Percentiles rank a stretch among this genome's conserved stretches.
phyloP scores from a whole-genome alignment of 2,888 invertebrate species.

The Sminthurides aquaticus region DNA sequence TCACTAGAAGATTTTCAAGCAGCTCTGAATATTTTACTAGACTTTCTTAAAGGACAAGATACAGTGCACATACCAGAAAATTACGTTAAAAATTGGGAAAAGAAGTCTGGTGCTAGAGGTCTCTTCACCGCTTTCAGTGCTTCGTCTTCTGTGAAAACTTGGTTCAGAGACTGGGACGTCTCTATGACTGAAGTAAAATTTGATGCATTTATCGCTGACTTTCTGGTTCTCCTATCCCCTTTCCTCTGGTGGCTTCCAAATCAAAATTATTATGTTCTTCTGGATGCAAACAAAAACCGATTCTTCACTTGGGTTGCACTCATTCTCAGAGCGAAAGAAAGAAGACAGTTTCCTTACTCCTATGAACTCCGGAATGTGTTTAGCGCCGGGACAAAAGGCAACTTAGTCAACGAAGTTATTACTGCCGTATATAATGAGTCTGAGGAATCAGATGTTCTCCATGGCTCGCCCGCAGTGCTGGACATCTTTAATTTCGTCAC shows the following conservation, averaged over 20 bases:
- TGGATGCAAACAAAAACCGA: background rate
- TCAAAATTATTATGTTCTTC: background rate
- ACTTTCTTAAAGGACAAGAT: too few species aligned
- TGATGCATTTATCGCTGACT: conserved; percentile 31
- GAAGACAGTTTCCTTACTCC: conserved; percentile 8
- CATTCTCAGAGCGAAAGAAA: background rate
- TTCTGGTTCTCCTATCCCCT: conserved; percentile 27
- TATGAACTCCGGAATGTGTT: background rate
- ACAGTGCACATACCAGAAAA: too few species aligned
- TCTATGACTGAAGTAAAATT: conserved; percentile 24
- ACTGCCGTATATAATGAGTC: conserved; percentile 13
- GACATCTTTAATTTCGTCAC: conserved; percentile 16
- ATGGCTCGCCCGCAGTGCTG: too few species aligned
- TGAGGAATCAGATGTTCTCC: background rate
- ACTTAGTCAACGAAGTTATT: conserved; percentile 14
- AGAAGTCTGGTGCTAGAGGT: too few species aligned
- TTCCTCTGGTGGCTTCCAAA: conserved; percentile 3
- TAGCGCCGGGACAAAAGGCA: conserved; percentile 1
- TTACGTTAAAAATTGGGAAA: too few species aligned
- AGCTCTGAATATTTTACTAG: too few species aligned
- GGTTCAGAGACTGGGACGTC: background rate
- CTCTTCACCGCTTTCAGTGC: background rate
- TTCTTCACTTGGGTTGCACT: conserved; percentile 14
- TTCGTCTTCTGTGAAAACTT: conserved; percentile 1
- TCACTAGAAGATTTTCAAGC: too few species aligned